These are phyloP conservation scores for Pyrgus malvae DNA, from an alignment of 2,888 invertebrate genomes.

Conservation along the genomic window DNA sequence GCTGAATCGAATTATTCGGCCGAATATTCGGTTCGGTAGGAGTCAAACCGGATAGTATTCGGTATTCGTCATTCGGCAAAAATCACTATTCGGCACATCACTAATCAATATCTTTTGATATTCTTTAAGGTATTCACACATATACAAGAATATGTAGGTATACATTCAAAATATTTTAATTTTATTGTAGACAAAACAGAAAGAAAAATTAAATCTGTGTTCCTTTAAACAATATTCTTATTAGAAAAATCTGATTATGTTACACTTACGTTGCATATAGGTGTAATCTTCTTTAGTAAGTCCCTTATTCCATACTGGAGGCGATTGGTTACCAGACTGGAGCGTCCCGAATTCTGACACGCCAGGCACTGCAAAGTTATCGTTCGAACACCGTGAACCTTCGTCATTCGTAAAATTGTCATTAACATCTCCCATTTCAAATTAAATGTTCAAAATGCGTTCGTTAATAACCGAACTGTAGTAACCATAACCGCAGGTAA, in stretches of 20 bases:
- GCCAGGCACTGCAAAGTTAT: conserved; percentile 89
- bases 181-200: background rate
- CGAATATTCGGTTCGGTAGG: too few species aligned
- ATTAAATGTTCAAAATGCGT: conserved; percentile 58
- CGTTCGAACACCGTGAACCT: conserved; percentile 55
- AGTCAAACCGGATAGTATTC: too few species aligned
- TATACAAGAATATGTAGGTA: too few species aligned
- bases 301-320: conserved; percentile 85
- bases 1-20: too few species aligned
- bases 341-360: conserved; percentile 91
- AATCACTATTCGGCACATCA: too few species aligned
- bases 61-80: too few species aligned
- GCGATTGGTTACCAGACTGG: conserved; percentile 80
- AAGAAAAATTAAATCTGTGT: background rate
- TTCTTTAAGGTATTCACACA: too few species aligned
- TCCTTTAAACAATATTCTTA: background rate
- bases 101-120: too few species aligned
- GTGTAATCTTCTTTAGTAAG: conserved; percentile 87
- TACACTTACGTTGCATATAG: conserved; percentile 90
- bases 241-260: conserved; percentile 5
- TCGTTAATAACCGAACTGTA: conserved; percentile 64
- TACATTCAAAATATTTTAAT: background rate
- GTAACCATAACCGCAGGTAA: conserved; percentile 44
- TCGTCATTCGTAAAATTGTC: conserved; percentile 52
- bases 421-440: conserved; percentile 59